Evolutionary conservation across 1,140 invertebrate species (phyloP).

Genomic region (Diorhabda carinulata): DNA sequence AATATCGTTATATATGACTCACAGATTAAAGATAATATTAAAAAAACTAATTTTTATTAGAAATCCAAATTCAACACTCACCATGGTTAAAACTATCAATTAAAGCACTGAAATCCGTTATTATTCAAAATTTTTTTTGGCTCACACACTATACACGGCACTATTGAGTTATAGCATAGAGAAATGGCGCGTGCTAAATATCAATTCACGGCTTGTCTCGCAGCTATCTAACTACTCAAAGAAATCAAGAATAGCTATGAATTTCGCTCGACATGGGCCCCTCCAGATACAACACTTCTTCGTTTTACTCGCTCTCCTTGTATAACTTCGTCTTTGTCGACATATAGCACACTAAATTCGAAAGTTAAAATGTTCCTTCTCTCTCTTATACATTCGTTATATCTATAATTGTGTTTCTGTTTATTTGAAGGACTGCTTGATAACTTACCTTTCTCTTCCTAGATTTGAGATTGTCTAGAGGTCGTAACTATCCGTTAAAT

Average conservation of each 20-base stretch:
- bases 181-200: slow-evolving; percentile 4
- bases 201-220: slow-evolving; percentile 18
- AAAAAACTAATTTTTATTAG: too few relatives aligned
- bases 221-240: slow-evolving; percentile 22
- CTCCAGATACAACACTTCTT: slow-evolving; percentile 30
- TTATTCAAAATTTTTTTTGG: slow-evolving; percentile 8
- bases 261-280: slow-evolving; percentile 38
- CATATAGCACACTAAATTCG: slow-evolving; percentile 43
- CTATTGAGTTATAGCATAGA: background rate
- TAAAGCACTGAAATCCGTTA: background rate
- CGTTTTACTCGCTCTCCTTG: slow-evolving; percentile 15
- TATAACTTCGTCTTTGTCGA: slow-evolving; percentile 27
- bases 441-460: slow-evolving; percentile 37
- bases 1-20: too few relatives aligned
- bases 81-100: slow-evolving; percentile 1
- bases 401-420: slow-evolving; percentile 16
- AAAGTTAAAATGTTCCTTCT: slow-evolving; percentile 39
- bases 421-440: slow-evolving; percentile 25
- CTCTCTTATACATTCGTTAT: slow-evolving; percentile 26
- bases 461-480: slow-evolving; percentile 15
- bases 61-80: background rate
- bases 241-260: slow-evolving; percentile 27
- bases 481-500: too few relatives aligned
- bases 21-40: too few relatives aligned
- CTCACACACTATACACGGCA: slow-evolving; percentile 11